Evolutionary conservation across 1,140 invertebrate species (phyloP).

Genomic region (Drosophila eugracilis): DNA sequence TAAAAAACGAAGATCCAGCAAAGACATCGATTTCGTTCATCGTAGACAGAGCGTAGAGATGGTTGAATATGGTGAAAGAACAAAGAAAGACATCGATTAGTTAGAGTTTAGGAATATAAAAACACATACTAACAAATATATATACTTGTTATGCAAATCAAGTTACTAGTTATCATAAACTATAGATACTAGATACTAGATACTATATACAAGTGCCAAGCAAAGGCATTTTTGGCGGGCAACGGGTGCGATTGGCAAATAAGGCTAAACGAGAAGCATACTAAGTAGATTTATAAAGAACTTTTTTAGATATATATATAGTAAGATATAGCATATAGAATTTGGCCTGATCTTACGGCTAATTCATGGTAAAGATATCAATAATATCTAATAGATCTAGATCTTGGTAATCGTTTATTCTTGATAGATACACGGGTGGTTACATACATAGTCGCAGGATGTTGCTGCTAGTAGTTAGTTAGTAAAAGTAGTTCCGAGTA

Average conservation of each 20-base stretch:
- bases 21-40: conserved; percentile 1
- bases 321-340: not conserved
- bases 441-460: conserved; percentile 3
- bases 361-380: not conserved
- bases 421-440: conserved; percentile 5
- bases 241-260: conserved; percentile 26
- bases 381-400: too few relatives aligned
- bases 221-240: conserved; percentile 40
- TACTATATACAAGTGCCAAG: conserved; percentile 44
- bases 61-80: not conserved
- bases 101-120: not conserved
- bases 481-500: conserved; percentile 14
- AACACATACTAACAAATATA: not conserved
- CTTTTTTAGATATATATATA: not conserved
- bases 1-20: not conserved
- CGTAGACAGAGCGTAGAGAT: not conserved
- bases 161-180: conserved; percentile 1
- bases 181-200: not conserved
- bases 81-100: not conserved
- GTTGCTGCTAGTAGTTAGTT: not conserved
- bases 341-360: conserved; percentile 2
- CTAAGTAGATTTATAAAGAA: too few relatives aligned
- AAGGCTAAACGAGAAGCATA: conserved; percentile 31
- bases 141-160: conserved; percentile 7
- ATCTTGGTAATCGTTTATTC: not conserved